Evolutionary conservation across 1,140 invertebrate genomes (phyloP).

Genomic region (Panulirus ornatus): DNA sequence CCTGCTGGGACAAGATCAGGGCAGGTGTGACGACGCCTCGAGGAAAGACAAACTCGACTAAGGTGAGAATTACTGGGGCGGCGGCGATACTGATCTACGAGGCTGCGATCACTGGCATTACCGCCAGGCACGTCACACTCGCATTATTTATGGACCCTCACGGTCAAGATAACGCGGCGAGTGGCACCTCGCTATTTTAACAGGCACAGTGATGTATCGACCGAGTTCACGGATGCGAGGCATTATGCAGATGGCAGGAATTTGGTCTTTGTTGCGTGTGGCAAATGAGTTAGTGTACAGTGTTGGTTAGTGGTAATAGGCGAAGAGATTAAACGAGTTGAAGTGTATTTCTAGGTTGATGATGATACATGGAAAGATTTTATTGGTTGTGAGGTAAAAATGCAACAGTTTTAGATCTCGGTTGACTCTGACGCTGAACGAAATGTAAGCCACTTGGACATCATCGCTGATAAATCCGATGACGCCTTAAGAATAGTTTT

Average conservation of each 20-base stretch:
- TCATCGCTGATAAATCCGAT: too few species aligned
- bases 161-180: slow-evolving; percentile 31
- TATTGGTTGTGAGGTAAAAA: too few species aligned
- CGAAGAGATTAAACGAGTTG: too few species aligned
- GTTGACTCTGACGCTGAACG: too few species aligned
- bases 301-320: too few species aligned
- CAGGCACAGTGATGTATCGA: slow-evolving; percentile 53
- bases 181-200: slow-evolving; percentile 47
- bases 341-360: too few species aligned
- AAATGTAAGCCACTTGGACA: too few species aligned
- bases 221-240: slow-evolving; percentile 3
- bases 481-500: too few species aligned
- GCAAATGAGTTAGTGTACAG: neutral
- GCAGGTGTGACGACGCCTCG: neutral
- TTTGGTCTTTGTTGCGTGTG: slow-evolving; percentile 42
- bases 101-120: slow-evolving; percentile 59
- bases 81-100: slow-evolving; percentile 57
- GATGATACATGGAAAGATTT: too few species aligned
- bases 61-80: slow-evolving; percentile 64
- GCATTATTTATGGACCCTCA: slow-evolving; percentile 66
- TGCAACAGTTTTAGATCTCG: too few species aligned
- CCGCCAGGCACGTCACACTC: slow-evolving; percentile 51
- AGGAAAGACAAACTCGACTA: slow-evolving; percentile 59
- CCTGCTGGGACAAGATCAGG: neutral
- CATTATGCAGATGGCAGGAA: slow-evolving; percentile 44